These are phyloP conservation scores for Hirtodrosophila alboralis DNA, from an alignment of 2,888 invertebrate species.

Conservation along the genomic window DNA sequence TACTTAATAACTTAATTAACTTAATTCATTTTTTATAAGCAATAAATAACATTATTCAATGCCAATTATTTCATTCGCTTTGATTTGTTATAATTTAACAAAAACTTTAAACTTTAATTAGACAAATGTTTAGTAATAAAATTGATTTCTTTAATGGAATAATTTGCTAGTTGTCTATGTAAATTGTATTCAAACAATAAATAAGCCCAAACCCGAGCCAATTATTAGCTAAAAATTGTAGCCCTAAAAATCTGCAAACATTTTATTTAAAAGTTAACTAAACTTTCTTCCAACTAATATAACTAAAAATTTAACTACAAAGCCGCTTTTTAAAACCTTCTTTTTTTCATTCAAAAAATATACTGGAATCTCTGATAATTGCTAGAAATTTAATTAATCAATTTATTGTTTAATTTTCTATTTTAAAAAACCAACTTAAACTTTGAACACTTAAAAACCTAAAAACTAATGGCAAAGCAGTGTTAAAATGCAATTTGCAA, in stretches of 20 bases:
- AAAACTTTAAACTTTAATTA: no score
- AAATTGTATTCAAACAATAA: conserved; percentile 4
- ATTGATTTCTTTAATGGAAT: conserved; percentile 7
- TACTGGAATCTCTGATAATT: conserved; percentile 9
- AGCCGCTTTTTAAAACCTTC: conserved; percentile 1
- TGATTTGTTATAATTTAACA: conserved; percentile 42
- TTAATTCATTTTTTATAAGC: conserved; percentile 57
- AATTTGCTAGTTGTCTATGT: conserved; percentile 19
- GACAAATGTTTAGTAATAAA: background rate
- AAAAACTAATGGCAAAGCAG: conserved; percentile 36
- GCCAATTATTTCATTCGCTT: conserved; percentile 24
- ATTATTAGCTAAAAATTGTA: conserved; percentile 42
- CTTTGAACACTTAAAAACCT: conserved; percentile 16
- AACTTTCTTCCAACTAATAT: background rate
- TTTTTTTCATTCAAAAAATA: conserved; percentile 10
- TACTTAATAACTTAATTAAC: conserved; percentile 40
- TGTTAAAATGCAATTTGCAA: conserved; percentile 59
- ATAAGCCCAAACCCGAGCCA: conserved; percentile 47
- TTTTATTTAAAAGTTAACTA: conserved; percentile 8
- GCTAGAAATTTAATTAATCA: conserved; percentile 21
- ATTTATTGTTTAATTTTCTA: conserved; percentile 2
- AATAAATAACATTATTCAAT: conserved; percentile 34
- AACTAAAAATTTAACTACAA: no score
- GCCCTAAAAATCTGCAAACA: conserved; percentile 4
- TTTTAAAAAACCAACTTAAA: conserved; percentile 21